phyloP scores from a whole-genome alignment of 2,888 invertebrate species.

The Sarcophaga variegata region DNA sequence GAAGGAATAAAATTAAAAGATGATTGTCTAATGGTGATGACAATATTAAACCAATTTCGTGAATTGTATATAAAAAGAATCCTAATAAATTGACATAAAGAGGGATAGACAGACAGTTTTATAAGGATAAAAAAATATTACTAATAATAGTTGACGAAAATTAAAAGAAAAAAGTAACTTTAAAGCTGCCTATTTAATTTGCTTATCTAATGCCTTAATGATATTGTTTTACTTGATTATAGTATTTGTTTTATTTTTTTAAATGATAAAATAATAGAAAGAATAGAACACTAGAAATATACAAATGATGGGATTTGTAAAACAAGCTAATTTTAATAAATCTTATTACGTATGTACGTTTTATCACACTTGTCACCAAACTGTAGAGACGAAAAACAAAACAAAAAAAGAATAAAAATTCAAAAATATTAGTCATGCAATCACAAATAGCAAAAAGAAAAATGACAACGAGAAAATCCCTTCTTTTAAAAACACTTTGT shows the following conservation, averaged over 20 bases:
- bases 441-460: background rate
- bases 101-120: too few species aligned
- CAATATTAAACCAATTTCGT: background rate
- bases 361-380: constrained; percentile 46
- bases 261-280: background rate
- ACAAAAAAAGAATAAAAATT: background rate
- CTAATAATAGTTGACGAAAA: too few species aligned
- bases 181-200: too few species aligned
- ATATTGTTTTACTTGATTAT: too few species aligned
- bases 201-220: too few species aligned
- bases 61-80: background rate
- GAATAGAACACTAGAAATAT: background rate
- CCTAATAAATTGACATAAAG: too few species aligned
- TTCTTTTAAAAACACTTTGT: constrained; percentile 43
- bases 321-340: constrained; percentile 65
- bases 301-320: constrained; percentile 65
- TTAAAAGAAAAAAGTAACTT: too few species aligned
- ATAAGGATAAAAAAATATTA: too few species aligned
- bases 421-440: constrained; percentile 6
- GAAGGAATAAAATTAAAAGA: background rate
- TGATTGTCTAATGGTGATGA: constrained; percentile 4
- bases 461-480: constrained; percentile 31
- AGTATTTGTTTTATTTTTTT: too few species aligned
- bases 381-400: constrained; percentile 7
- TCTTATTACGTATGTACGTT: constrained; percentile 48